Evolutionary conservation across 2,797 vertebrate species (phyloP).

Genomic region (Rhinichthys osculus): DNA sequence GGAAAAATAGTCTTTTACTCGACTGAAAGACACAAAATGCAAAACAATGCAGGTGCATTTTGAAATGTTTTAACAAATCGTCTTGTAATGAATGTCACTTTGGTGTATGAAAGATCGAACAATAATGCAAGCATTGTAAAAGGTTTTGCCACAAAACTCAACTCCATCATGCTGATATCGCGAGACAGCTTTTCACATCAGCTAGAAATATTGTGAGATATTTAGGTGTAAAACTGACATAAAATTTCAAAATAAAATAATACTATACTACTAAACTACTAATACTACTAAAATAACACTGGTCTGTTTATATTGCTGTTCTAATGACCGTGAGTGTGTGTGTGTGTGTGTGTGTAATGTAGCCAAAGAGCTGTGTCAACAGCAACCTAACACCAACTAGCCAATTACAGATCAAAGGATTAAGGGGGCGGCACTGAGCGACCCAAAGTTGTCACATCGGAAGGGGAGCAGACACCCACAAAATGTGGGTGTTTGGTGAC

Average conservation of each 20-base stretch:
- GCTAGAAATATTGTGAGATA: not conserved
- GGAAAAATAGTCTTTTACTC: not conserved
- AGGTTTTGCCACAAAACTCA: not conserved
- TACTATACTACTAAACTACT: too few species aligned
- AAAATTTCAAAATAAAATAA: not conserved
- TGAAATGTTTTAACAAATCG: not conserved
- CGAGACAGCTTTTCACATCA: not conserved
- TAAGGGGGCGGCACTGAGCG: not conserved
- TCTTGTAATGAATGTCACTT: not conserved
- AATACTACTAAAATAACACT: not conserved
- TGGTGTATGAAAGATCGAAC: not conserved
- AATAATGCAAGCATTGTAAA: not conserved
- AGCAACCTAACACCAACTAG: conserved; percentile 36
- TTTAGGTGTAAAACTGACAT: not conserved
- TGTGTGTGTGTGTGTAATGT: not conserved
- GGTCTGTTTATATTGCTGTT: conserved; percentile 9
- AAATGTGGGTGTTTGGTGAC: conserved; percentile 23
- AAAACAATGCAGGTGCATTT: not conserved
- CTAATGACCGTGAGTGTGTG: not conserved
- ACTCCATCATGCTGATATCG: not conserved
- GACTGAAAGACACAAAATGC: not conserved
- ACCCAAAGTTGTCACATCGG: conserved; percentile 13
- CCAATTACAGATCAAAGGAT: conserved; percentile 47
- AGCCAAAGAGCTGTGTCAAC: conserved; percentile 28
- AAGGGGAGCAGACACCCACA: not conserved